Evolutionary conservation across 2,888 invertebrate species (phyloP).

Genomic region (Clostera curtula): DNA sequence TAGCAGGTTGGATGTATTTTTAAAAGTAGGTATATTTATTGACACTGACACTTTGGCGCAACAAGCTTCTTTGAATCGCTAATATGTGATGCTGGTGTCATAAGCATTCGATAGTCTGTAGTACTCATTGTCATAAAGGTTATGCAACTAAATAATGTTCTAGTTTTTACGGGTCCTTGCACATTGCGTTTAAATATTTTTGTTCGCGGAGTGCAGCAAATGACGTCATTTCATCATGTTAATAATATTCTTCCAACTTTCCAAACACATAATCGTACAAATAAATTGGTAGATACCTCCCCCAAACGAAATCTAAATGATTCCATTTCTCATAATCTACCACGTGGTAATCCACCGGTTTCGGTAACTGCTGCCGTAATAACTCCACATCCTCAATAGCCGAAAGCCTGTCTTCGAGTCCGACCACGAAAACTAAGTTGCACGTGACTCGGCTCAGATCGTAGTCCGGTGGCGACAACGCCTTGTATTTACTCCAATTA

Average conservation of each 20-base stretch:
- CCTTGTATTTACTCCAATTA: slow-evolving; percentile 18
- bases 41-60: too few relatives aligned
- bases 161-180: too few relatives aligned
- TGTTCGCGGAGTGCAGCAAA: too few relatives aligned
- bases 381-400: slow-evolving; percentile 17
- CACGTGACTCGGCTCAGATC: slow-evolving; percentile 10
- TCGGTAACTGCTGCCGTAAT: slow-evolving; percentile 17
- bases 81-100: too few relatives aligned
- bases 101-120: too few relatives aligned
- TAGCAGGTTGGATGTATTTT: too few relatives aligned
- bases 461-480: slow-evolving; percentile 15
- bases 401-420: slow-evolving; percentile 22
- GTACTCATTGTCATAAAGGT: too few relatives aligned
- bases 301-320: slow-evolving; percentile 29
- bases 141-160: too few relatives aligned
- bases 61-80: too few relatives aligned
- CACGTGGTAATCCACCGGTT: slow-evolving; percentile 21
- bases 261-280: slow-evolving; percentile 21
- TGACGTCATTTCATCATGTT: too few relatives aligned
- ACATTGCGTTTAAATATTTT: too few relatives aligned
- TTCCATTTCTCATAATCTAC: slow-evolving; percentile 14
- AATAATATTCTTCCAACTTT: slow-evolving; percentile 9
- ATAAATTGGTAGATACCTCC: slow-evolving; percentile 15
- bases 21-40: too few relatives aligned
- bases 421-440: slow-evolving; percentile 18